Evolutionary conservation across 1,140 invertebrate species (phyloP).

Genomic region (Drosophila teissieri): DNA sequence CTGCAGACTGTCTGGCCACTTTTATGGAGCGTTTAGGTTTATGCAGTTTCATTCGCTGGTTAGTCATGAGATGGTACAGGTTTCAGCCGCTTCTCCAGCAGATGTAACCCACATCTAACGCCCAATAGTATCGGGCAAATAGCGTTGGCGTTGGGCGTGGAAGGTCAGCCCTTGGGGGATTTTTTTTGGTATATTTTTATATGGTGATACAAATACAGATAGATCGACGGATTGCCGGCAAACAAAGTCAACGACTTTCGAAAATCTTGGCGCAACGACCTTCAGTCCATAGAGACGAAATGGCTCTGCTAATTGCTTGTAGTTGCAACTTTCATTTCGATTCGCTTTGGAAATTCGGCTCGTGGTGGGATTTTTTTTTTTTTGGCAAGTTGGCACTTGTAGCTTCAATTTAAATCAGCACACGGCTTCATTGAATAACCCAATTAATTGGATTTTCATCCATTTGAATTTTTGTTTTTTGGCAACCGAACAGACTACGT

Average conservation of each 20-base stretch:
- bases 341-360: constrained; percentile 24
- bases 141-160: constrained; percentile 50
- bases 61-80: neutral
- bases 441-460: constrained; percentile 37
- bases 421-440: constrained; percentile 24
- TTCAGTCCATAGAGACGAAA: constrained; percentile 41
- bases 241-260: constrained; percentile 79
- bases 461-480: constrained; percentile 26
- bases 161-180: constrained; percentile 48
- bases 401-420: constrained; percentile 42
- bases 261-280: constrained; percentile 61
- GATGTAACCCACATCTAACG: constrained; percentile 37
- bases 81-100: constrained; percentile 7
- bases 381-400: constrained; percentile 34
- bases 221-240: constrained; percentile 13
- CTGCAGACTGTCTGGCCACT: constrained; percentile 38
- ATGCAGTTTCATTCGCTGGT: constrained; percentile 24
- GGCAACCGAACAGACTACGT: neutral
- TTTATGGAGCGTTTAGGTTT: constrained; percentile 26
- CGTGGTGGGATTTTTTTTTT: neutral
- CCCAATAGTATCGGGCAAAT: constrained; percentile 6
- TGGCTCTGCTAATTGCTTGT: constrained; percentile 57
- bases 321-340: constrained; percentile 52
- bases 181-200: constrained; percentile 17
- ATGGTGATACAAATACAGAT: too few relatives aligned